Percentiles rank a stretch among this genome's conserved stretches.
Evolutionary conservation across 2,797 vertebrate genomes (phyloP).

Genomic region (Halcyon badia): DNA sequence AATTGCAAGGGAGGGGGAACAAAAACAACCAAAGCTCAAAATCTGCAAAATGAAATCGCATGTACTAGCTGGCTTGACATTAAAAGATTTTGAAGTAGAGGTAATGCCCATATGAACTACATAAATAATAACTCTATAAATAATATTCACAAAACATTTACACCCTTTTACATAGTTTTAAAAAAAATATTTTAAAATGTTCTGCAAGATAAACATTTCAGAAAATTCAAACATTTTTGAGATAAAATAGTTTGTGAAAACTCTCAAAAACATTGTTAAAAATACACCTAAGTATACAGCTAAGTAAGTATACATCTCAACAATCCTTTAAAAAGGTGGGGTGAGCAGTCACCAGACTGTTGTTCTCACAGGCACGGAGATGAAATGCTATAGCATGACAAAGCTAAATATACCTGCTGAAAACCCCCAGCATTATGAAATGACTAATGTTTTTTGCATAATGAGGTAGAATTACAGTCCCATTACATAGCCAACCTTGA

Average conservation of each 20-base stretch:
- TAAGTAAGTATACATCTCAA: not conserved
- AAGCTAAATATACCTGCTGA: slow-evolving; percentile 3
- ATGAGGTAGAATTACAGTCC: not conserved
- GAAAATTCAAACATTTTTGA: not conserved
- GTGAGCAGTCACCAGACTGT: not conserved
- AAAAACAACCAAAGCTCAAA: not conserved
- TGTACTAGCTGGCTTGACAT: not conserved
- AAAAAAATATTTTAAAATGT: not conserved
- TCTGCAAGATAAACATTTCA: not conserved
- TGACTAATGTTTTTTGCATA: not conserved
- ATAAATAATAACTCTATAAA: not conserved
- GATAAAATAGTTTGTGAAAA: not conserved
- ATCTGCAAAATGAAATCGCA: not conserved
- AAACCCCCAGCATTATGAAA: not conserved
- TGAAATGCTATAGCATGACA: not conserved
- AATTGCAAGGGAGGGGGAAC: not conserved
- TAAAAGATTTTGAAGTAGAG: slow-evolving; percentile 4
- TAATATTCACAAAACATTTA: not conserved
- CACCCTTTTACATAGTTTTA: not conserved
- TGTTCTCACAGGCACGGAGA: not conserved
- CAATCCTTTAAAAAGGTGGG: not conserved
- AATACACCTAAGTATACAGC: not conserved
- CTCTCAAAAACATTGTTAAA: not conserved
- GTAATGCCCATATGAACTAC: not conserved
- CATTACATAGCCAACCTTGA: not conserved